Evolutionary conservation across 2,888 invertebrate genomes (phyloP), one percentile per base, ranked within the genome.

Genomic region (Drosophila picticornis): DNA sequence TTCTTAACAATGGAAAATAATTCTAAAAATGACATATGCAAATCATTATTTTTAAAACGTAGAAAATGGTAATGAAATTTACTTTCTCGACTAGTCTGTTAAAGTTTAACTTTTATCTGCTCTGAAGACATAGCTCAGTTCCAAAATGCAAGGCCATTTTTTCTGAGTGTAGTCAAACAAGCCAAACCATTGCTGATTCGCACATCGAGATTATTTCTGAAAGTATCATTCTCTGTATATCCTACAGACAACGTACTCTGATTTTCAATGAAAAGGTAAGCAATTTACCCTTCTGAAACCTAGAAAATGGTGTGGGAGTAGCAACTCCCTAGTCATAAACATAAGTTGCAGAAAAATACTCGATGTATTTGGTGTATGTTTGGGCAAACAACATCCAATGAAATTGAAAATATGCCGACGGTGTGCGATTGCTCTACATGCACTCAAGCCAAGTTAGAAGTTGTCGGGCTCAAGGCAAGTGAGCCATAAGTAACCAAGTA

Each of bases 361-460:
- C 46, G 2, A 25, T 25, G 2, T 9, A 2, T 16, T 2, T 25
- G 7, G 22, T 22, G 7, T 6, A 16, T 46, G 22, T 25, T 46
- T 9, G 9, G 38, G 7, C 7, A 22, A 25, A 16, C 38, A 2
- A 7, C 13, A 16, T 25, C 4, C 46, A 46, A 16, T 50, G 19
- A 19, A 29, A 40, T 29, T 40, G 22, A 19, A 59, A 55, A 38
- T 22, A 11, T 67, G 52, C 68, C 74, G 73, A 67, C 73, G 73
- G 73, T 10, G 10, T 29, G 4, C 16, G 57, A 6, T 22, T 13
- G 7, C 13, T 25, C 9, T 38, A 4, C 0, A 38, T 10, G 19
- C 4, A 9, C 38, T 25, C 19, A n/a, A 9, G 34, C 32, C 38
- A 57, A 46, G 52, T n/a, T 25, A 50, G 66, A 74, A 53, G 57